phyloP scores from a whole-genome alignment of 2,113 vertebrate genomes.

The Strix uralensis region DNA sequence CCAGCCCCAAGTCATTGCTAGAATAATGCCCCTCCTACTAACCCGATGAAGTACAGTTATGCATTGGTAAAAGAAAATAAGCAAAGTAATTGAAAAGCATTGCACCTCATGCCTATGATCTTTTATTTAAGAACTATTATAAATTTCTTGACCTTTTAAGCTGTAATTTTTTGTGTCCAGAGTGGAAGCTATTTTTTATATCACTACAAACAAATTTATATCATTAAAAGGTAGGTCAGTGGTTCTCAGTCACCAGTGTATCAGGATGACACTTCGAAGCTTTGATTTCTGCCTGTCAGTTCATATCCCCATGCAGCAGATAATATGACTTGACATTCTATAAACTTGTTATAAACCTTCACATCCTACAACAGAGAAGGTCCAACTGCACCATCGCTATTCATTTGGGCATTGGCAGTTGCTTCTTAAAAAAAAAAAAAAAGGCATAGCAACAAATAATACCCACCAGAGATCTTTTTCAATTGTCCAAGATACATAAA shows the following conservation, averaged over 20 bases:
- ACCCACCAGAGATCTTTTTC: background rate
- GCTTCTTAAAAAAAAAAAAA: slow-evolving; percentile 16
- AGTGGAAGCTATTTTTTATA: slow-evolving; percentile 19
- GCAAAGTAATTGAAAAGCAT: background rate
- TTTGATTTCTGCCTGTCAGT: slow-evolving; percentile 35
- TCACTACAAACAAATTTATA: background rate
- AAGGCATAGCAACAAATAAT: background rate
- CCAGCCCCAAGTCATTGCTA: background rate
- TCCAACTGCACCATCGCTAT: background rate
- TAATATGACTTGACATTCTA: slow-evolving; percentile 49
- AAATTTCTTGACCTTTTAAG: slow-evolving; percentile 4
- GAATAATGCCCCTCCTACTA: background rate
- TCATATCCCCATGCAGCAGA: background rate
- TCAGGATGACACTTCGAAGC: background rate
- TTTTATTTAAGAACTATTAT: background rate
- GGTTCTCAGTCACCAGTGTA: background rate
- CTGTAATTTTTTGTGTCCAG: background rate
- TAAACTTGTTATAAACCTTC: slow-evolving; percentile 30
- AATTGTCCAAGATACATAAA: background rate
- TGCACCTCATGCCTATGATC: background rate
- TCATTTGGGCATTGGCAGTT: background rate
- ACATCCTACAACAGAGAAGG: background rate
- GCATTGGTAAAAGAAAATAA: background rate
- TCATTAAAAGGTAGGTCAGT: slow-evolving; percentile 7
- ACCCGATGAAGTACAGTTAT: background rate